Evolutionary conservation across 2,797 vertebrate species (phyloP).

Genomic region (Phataginus tricuspis): DNA sequence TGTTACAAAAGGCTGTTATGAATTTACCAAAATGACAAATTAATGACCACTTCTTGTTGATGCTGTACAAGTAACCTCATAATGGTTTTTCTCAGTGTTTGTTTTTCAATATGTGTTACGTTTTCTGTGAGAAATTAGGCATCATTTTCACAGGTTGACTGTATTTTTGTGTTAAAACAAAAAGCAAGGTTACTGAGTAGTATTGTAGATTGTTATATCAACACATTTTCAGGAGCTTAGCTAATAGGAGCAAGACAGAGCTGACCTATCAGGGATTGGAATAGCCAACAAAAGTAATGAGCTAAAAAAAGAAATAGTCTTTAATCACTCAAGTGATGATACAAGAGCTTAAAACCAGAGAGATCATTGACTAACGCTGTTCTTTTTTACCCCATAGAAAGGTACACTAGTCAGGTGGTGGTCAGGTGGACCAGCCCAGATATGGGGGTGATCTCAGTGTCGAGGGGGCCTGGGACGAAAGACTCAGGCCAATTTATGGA

Average conservation of each 20-base stretch:
- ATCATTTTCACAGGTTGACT: neutral
- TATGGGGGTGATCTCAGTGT: neutral
- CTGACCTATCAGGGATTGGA: neutral
- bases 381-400: neutral
- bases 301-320: neutral
- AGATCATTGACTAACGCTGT: neutral
- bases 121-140: neutral
- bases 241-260: neutral
- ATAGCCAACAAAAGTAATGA: neutral
- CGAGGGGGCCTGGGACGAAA: neutral
- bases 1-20: neutral
- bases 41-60: neutral
- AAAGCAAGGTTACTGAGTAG: neutral
- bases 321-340: neutral
- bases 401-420: neutral
- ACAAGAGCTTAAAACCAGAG: neutral
- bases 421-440: neutral
- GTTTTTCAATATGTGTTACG: neutral
- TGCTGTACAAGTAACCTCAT: neutral
- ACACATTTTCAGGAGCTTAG: neutral
- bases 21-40: neutral
- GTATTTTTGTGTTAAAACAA: conserved; percentile 10
- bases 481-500: neutral
- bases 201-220: neutral
- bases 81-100: neutral